phyloP scores from a whole-genome alignment of 2,888 invertebrate species.

The Ectropis crepuscularia region DNA sequence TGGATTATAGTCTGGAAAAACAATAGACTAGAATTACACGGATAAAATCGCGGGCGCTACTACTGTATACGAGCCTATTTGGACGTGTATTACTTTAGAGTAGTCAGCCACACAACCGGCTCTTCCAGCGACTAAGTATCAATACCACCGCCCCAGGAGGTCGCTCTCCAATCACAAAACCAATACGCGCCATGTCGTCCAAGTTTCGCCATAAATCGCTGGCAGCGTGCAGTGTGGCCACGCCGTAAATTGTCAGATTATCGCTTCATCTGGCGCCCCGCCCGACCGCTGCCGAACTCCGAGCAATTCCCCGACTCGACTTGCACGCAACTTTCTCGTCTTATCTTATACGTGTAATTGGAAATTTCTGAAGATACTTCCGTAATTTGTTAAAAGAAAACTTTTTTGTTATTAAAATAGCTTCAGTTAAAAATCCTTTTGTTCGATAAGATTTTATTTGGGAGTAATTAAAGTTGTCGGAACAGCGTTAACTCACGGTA shows the following conservation, averaged over 20 bases:
- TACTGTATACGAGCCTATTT: too few relatives aligned
- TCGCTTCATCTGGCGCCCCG: constrained; percentile 30
- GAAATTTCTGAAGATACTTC: constrained; percentile 2
- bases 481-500: not conserved
- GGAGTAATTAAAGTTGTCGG: constrained; percentile 4
- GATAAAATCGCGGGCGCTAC: too few relatives aligned
- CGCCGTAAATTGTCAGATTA: constrained; percentile 28
- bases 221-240: constrained; percentile 15
- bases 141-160: not conserved
- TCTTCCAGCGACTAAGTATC: not conserved
- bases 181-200: constrained; percentile 6
- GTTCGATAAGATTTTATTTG: not conserved
- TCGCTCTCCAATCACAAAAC: constrained; percentile 14
- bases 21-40: too few relatives aligned
- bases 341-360: constrained; percentile 12
- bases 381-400: constrained; percentile 1
- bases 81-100: too few relatives aligned
- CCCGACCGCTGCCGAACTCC: constrained; percentile 4
- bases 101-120: not conserved
- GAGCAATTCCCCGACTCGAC: constrained; percentile 4
- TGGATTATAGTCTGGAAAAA: too few relatives aligned
- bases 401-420: not conserved
- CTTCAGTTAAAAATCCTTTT: not conserved
- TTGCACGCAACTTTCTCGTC: constrained; percentile 11
- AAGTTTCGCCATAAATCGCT: constrained; percentile 21